Percentiles rank a stretch among this genome's conserved stretches.
These are phyloP conservation scores for Microcebus jonahi DNA, from an alignment of 2,113 vertebrate genomes.

Conservation along the genomic window DNA sequence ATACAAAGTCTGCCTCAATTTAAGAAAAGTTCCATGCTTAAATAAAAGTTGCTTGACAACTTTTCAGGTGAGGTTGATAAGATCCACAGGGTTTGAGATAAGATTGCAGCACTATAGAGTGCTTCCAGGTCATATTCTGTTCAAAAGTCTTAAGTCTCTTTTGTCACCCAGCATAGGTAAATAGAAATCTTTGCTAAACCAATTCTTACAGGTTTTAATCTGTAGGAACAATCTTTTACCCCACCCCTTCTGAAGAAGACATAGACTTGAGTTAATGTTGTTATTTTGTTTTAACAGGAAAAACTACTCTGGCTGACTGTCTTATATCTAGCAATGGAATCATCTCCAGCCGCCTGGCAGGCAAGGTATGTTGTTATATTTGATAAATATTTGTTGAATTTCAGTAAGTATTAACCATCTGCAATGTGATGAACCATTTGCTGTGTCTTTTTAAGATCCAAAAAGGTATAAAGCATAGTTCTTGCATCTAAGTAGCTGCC, in stretches of 20 bases:
- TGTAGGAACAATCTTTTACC: fast-evolving
- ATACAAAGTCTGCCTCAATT: neutral
- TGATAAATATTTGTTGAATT: neutral
- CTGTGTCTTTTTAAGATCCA: neutral
- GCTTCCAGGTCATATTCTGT: neutral
- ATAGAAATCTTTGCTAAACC: neutral
- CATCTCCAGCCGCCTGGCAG: constrained; percentile 95
- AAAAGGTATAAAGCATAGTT: neutral
- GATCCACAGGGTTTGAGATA: neutral
- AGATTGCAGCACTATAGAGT: neutral
- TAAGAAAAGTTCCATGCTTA: neutral
- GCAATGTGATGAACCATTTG: neutral
- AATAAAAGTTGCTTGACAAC: neutral
- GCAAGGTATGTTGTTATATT: constrained; percentile 89
- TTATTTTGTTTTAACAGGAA: constrained; percentile 87
- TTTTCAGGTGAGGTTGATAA: neutral
- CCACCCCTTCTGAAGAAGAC: neutral
- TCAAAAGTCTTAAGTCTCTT: neutral
- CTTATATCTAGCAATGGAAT: constrained; percentile 98
- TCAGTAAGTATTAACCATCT: neutral
- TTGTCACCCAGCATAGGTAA: neutral
- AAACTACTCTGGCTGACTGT: constrained; percentile 97
- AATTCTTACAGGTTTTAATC: neutral
- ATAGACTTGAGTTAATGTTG: neutral
- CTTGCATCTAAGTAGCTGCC: neutral